These are phyloP conservation scores for Aptenodytes patagonicus DNA, from an alignment of 2,113 vertebrate genomes.

Conservation along the genomic window DNA sequence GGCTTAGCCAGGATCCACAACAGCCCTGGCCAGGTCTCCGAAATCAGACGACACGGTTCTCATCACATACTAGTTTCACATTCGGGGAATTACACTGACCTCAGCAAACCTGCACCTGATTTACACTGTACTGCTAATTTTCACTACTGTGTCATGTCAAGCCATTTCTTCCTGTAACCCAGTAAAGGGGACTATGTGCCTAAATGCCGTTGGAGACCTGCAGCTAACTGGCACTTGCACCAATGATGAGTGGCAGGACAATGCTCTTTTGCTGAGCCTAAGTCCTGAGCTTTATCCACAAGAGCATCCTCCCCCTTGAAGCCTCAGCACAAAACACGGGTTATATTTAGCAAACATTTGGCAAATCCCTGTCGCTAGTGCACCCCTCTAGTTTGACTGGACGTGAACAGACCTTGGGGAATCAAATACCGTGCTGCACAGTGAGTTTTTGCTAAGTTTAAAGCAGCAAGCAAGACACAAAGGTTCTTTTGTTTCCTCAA, in stretches of 20 bases:
- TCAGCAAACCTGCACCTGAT: background rate
- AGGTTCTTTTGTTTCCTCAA: background rate
- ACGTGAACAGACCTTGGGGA: background rate
- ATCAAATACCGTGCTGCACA: background rate
- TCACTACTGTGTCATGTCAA: background rate
- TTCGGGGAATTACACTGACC: background rate
- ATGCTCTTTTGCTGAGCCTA: background rate
- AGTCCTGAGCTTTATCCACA: background rate
- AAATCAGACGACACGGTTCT: background rate
- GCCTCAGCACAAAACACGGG: background rate
- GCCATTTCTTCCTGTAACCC: background rate
- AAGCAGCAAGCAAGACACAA: background rate
- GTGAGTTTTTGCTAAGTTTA: background rate
- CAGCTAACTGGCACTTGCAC: background rate
- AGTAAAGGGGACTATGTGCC: background rate
- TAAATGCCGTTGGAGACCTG: background rate
- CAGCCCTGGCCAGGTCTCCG: background rate
- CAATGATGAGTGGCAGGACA: background rate
- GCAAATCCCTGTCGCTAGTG: background rate
- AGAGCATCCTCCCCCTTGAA: background rate
- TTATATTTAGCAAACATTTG: background rate
- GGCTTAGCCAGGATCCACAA: background rate
- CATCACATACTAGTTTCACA: background rate
- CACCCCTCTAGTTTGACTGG: background rate
- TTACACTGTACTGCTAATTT: background rate